phyloP scores from a whole-genome alignment of 2,797 vertebrate species.

The Mormyrus proboscirostris region DNA sequence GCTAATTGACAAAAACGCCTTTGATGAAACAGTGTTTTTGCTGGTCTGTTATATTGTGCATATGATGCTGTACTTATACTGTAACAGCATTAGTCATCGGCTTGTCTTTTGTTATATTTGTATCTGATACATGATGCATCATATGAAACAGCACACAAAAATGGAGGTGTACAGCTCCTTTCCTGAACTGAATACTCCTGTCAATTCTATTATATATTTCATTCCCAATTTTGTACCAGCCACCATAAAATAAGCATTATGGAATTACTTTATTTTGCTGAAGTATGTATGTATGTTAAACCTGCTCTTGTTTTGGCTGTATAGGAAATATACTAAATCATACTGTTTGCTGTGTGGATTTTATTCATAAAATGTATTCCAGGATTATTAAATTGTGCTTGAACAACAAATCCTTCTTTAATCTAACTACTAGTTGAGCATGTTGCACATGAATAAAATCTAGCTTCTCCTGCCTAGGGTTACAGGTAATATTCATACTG shows the following conservation, averaged over 20 bases:
- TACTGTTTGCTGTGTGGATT: background rate
- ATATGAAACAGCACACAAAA: background rate
- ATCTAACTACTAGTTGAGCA: background rate
- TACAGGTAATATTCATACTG: conserved; percentile 1
- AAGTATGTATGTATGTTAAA: conserved; percentile 14
- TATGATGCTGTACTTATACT: background rate
- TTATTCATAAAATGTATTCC: conserved; percentile 12
- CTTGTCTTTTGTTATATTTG: conserved; percentile 28
- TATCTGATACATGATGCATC: conserved; percentile 6
- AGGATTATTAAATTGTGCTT: background rate
- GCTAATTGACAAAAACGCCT: conserved; percentile 55
- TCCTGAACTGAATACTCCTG: background rate
- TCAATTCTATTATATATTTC: background rate
- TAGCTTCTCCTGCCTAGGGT: background rate
- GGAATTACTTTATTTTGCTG: background rate
- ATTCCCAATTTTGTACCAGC: background rate
- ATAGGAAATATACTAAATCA: conserved; percentile 6
- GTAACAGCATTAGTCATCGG: conserved; percentile 16
- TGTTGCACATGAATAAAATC: background rate
- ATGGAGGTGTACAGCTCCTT: background rate
- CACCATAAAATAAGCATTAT: background rate
- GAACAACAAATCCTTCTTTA: background rate
- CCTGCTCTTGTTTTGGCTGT: background rate
- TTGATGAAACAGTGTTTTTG: conserved; percentile 40
- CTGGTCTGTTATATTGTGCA: conserved; percentile 28